Evolutionary conservation across 2,888 invertebrate genomes (phyloP).

Genomic region (Folsomia candida): DNA sequence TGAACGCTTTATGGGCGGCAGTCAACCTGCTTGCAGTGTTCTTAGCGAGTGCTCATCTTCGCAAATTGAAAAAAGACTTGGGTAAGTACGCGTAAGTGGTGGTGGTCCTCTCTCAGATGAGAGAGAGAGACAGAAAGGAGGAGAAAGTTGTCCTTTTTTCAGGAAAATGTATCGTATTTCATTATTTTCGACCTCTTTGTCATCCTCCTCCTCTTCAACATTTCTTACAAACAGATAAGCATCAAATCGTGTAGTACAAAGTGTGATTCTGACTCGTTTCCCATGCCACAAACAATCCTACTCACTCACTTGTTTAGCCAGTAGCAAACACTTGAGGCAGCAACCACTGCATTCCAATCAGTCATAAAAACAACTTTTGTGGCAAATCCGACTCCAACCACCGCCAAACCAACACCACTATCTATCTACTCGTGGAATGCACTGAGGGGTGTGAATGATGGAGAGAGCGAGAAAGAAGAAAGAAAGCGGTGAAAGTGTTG

Average conservation of each 20-base stretch:
- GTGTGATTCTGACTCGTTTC: not conserved
- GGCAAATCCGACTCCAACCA: no score
- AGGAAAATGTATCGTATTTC: constrained; percentile 14
- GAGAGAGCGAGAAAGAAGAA: not conserved
- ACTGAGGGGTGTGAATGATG: not conserved
- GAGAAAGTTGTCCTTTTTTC: constrained; percentile 24
- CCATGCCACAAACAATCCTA: not conserved
- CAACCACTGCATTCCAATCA: not conserved
- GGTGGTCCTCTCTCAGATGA: not conserved
- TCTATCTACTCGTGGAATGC: constrained; percentile 1
- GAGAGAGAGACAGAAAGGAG: constrained; percentile 5
- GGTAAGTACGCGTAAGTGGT: constrained; percentile 27
- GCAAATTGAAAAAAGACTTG: constrained; percentile 72
- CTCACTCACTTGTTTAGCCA: not conserved
- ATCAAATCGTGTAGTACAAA: no score
- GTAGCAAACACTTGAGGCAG: not conserved
- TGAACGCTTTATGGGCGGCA: constrained; percentile 85
- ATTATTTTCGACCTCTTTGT: not conserved
- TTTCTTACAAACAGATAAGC: not conserved
- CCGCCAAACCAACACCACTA: not conserved
- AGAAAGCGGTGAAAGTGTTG: no score
- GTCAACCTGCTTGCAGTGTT: constrained; percentile 82
- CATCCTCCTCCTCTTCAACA: not conserved
- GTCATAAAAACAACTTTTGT: not conserved
- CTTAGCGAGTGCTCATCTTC: constrained; percentile 77